These are phyloP conservation scores for Arbacia lixula DNA, from an alignment of 53 echinoderm and acorn worm species.

Conservation along the genomic window DNA sequence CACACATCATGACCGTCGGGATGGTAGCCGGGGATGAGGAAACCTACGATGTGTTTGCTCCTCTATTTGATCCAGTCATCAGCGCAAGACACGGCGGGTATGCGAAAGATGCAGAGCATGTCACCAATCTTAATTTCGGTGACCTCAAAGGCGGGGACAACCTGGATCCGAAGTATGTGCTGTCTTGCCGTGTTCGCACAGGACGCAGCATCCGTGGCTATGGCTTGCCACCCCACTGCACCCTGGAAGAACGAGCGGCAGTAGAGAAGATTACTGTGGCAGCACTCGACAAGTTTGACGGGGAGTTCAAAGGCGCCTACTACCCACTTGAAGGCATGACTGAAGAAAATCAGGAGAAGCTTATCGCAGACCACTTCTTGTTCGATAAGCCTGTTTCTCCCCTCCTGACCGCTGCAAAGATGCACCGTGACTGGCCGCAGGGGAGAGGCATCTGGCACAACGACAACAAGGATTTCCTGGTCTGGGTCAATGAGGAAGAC, in stretches of 20 bases:
- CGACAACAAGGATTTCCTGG: slow-evolving; percentile 91
- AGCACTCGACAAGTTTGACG: slow-evolving; percentile 77
- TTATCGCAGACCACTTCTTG: slow-evolving; percentile 94
- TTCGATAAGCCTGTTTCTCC: slow-evolving; percentile 98
- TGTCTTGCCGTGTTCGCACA: slow-evolving; percentile 94
- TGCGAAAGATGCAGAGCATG: slow-evolving; percentile 78
- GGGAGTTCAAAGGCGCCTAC: slow-evolving; percentile 81
- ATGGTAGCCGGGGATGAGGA: slow-evolving; percentile 96
- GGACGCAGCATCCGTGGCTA: slow-evolving; percentile 92
- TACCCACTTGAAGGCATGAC: slow-evolving; percentile 99
- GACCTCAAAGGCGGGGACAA: slow-evolving; percentile 82
- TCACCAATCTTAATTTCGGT: slow-evolving; percentile 76
- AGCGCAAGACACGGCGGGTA: slow-evolving; percentile 93
- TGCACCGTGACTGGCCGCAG: slow-evolving; percentile 99
- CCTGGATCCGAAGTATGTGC: slow-evolving; percentile 89
- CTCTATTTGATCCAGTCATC: slow-evolving; percentile 90
- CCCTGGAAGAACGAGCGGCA: slow-evolving; percentile 80
- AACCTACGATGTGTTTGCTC: slow-evolving; percentile 82
- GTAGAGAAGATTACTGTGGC: slow-evolving; percentile 77
- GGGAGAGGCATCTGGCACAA: slow-evolving; percentile 97
- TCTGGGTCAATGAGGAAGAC: slow-evolving; percentile 97
- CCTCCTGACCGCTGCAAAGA: slow-evolving; percentile 87
- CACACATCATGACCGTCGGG: slow-evolving; percentile 98
- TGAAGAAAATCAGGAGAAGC: slow-evolving; percentile 80
- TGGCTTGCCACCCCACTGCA: slow-evolving; percentile 77